Conservation (phyloP, 2,888 invertebrate genomes). For the Taenaris catops region DNA sequence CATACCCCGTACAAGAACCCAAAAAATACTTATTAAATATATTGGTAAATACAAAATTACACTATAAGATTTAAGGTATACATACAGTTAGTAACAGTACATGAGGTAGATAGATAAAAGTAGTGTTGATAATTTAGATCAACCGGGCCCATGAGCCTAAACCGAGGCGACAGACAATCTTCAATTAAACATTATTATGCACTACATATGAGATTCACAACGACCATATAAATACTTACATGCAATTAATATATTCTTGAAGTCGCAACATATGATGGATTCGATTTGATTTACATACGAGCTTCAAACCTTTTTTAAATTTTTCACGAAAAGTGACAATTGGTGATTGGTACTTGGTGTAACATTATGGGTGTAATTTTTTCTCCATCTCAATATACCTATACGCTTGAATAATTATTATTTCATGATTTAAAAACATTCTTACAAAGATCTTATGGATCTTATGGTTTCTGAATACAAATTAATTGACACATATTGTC, state of each 20-base stretch:
- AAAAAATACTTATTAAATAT: constrained; percentile 59
- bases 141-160: constrained; percentile 30
- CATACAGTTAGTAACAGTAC: constrained; percentile 59
- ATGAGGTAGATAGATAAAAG: constrained; percentile 59
- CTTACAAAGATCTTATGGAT: too few relatives aligned
- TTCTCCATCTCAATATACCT: too few relatives aligned
- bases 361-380: too few relatives aligned
- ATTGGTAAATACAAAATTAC: constrained; percentile 75
- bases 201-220: constrained; percentile 58
- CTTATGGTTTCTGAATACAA: constrained; percentile 37
- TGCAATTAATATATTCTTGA: constrained; percentile 17
- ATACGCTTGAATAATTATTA: too few relatives aligned
- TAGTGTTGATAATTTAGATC: constrained; percentile 31
- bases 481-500: constrained; percentile 70
- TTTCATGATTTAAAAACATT: too few relatives aligned
- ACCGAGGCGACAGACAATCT: constrained; percentile 52
- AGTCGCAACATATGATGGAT: too few relatives aligned
- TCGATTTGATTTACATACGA: too few relatives aligned
- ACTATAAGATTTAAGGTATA: constrained; percentile 59
- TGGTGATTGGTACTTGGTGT: too few relatives aligned
- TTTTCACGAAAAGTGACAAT: too few relatives aligned
- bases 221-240: constrained; percentile 25
- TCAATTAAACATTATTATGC: constrained; percentile 26
- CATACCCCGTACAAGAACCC: constrained; percentile 73
- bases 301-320: too few relatives aligned